These are phyloP conservation scores for Malurus splendens DNA, from an alignment of 2,797 vertebrate species.

Conservation along the genomic window DNA sequence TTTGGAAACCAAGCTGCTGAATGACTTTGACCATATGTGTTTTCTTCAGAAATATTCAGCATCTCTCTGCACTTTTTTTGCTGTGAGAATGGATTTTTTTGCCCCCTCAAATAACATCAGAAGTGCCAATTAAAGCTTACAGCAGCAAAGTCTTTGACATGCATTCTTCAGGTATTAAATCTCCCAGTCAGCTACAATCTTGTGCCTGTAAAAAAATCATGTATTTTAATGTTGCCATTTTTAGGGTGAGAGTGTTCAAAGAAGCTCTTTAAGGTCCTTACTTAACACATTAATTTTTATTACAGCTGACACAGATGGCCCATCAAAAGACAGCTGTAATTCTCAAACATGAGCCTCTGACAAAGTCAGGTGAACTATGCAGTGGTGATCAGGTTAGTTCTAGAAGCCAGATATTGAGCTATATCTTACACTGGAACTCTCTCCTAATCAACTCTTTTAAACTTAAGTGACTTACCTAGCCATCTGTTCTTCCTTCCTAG, in stretches of 20 bases:
- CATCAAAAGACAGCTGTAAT: neutral
- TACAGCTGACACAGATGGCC: neutral
- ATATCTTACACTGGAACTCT: neutral
- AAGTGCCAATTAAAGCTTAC: neutral
- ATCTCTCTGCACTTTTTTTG: neutral
- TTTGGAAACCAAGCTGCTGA: neutral
- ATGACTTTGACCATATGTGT: neutral
- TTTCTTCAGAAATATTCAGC: neutral
- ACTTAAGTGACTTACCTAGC: neutral
- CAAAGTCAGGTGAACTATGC: neutral
- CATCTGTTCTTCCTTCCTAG: neutral
- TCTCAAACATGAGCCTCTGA: neutral
- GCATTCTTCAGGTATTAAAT: neutral
- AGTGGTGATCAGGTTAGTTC: neutral
- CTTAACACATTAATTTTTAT: neutral
- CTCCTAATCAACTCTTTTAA: neutral
- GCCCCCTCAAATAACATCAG: neutral
- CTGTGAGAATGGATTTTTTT: neutral
- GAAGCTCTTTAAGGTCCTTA: neutral
- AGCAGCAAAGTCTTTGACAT: neutral
- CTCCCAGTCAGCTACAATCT: neutral
- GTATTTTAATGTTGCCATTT: neutral
- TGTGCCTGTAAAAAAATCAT: neutral
- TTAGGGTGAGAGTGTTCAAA: neutral
- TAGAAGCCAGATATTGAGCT: neutral